These are phyloP conservation scores for Hyla sarda DNA, from an alignment of 2,113 vertebrate species.

Conservation along the genomic window DNA sequence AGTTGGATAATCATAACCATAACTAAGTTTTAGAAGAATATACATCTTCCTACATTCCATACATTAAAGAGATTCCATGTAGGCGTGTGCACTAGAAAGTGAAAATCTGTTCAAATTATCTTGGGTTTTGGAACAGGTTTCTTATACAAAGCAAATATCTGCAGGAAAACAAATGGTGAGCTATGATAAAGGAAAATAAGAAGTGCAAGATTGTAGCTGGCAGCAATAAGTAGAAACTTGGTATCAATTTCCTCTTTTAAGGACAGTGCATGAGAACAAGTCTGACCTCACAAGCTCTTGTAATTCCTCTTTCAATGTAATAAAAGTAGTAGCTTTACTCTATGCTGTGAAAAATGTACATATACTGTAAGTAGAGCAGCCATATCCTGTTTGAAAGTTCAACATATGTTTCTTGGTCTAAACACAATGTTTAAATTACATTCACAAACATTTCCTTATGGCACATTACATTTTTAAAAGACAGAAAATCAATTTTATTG, in stretches of 20 bases:
- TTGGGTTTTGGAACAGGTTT: not conserved
- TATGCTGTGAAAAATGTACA: conserved; percentile 7
- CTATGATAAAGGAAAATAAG: conserved; percentile 27
- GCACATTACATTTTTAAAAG: not conserved
- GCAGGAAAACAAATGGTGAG: conserved; percentile 22
- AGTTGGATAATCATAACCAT: not conserved
- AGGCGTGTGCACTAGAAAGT: not conserved
- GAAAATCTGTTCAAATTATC: not conserved
- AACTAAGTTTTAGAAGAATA: not conserved
- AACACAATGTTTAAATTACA: conserved; percentile 37
- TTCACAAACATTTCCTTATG: not conserved
- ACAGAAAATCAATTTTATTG: not conserved
- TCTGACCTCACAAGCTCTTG: not conserved
- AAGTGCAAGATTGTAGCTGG: conserved; percentile 15
- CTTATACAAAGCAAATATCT: not conserved
- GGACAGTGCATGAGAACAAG: conserved; percentile 25
- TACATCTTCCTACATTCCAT: not conserved
- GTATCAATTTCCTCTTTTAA: conserved; percentile 19
- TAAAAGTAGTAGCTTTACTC: conserved; percentile 12
- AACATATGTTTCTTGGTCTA: conserved; percentile 30
- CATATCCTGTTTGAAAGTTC: not conserved
- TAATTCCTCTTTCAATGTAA: not conserved
- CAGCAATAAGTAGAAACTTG: not conserved
- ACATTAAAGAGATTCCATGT: not conserved
- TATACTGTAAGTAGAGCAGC: conserved; percentile 1